Percentiles rank a stretch among this genome's conserved stretches.
phyloP scores from a whole-genome alignment of 2,797 vertebrate species.

The Prunella strophiata region DNA sequence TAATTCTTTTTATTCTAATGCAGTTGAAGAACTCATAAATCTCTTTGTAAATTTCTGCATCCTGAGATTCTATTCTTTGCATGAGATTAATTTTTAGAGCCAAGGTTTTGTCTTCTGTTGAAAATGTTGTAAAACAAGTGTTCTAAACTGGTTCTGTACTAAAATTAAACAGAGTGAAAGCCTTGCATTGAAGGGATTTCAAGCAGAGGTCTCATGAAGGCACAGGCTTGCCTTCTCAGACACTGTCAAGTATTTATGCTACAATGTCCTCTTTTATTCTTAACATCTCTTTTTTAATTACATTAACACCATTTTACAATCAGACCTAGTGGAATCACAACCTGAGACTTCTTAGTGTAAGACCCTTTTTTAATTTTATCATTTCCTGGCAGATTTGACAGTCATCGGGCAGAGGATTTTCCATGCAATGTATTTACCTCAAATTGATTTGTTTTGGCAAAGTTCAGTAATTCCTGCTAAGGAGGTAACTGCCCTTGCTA shows the following conservation, averaged over 20 bases:
- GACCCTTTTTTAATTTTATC: not conserved
- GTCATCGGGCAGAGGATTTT: not conserved
- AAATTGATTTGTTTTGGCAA: not conserved
- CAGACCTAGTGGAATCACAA: not conserved
- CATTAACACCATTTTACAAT: not conserved
- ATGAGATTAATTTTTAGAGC: slow-evolving; percentile 7
- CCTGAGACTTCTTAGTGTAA: not conserved
- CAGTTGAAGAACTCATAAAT: slow-evolving; percentile 52
- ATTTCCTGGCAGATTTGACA: not conserved
- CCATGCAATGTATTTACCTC: not conserved
- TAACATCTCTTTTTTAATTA: not conserved
- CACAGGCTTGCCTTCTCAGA: not conserved
- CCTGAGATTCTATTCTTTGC: slow-evolving; percentile 5
- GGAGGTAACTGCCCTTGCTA: not conserved
- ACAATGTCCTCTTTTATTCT: not conserved
- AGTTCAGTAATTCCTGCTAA: not conserved
- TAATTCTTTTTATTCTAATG: slow-evolving; percentile 50
- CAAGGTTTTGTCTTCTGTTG: slow-evolving; percentile 22
- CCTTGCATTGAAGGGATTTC: not conserved
- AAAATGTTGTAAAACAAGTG: not conserved
- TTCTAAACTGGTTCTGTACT: slow-evolving; percentile 1
- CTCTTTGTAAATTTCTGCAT: slow-evolving; percentile 40
- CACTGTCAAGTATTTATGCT: not conserved
- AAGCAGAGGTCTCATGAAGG: not conserved
- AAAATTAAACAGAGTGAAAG: not conserved